Base-by-base conservation (phyloP, 1,140 invertebrate genomes). In the Magallana gigas region DNA sequence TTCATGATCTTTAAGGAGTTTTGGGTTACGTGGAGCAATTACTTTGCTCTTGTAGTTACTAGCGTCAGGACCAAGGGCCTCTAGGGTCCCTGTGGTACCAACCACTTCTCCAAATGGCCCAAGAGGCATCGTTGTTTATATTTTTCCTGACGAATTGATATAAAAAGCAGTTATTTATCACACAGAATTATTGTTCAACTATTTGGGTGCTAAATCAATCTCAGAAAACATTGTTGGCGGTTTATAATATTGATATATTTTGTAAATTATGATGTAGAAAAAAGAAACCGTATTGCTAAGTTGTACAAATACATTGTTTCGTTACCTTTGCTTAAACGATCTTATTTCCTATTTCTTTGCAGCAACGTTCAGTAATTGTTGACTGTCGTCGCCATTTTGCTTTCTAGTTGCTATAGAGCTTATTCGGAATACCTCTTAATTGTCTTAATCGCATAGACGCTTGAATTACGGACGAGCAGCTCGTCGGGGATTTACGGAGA, bases 61-160 rank as follows among this genome's bases (percentile, higher is more conserved):
- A 62, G 90, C 91, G 85, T 91, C 91, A 18, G 92, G 91, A 76
- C 91, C 90, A 16, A 94, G 90, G 84, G 91, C 88, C 14, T 94
- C 93, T 12, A 94, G 89, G 86, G 93, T 94, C 81, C 93, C 92
- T 29, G 94, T 94, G 87, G 94, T 94, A 85, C 94, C 94, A 62
- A 94, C 91, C 83, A 94, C 92, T 82, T 94, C 94, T 57, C 94
- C 94, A 93, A 94, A 94, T 90, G 93, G 93, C 85, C 94, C 94
- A 58, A 94, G 91, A 59, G 94, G 93, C 93, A 93, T 94, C 82
- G 71, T 92, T 76, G 85, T 16, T 8, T 57, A 16, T 56, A 14
- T 8, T 58, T 83, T n/a, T 48, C 36, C 36, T 48, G 36, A 48
- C 36, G 36, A 48, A 5, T 48, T 48, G 36, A 48, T 48, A 48